A percentile compares a stretch with the other conserved stretches of the same genome.
Evolutionary conservation across 2,797 vertebrate species (phyloP).

Genomic region (Buphagus erythrorhynchus): DNA sequence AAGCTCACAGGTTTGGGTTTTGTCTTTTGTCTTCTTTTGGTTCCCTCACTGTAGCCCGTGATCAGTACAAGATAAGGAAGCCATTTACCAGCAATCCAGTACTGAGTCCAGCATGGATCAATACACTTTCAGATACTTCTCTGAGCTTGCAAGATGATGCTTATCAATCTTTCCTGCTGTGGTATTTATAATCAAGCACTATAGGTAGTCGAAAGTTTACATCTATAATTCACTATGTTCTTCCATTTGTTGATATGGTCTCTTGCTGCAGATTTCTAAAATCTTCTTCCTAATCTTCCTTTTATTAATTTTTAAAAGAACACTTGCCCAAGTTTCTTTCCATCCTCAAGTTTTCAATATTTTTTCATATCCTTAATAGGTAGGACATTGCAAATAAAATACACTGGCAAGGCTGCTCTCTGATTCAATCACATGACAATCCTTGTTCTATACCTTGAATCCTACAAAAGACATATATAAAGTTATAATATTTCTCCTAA

Average conservation of each 20-base stretch:
- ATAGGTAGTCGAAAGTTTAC: not conserved
- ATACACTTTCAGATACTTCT: not conserved
- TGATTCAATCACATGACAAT: not conserved
- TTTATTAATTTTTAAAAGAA: not conserved
- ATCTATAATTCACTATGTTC: not conserved
- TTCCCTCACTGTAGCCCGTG: not conserved
- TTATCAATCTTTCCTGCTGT: not conserved
- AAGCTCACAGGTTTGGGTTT: not conserved
- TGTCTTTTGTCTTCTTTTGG: not conserved
- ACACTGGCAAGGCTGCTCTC: not conserved
- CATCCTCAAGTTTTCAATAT: not conserved
- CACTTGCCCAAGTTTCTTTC: not conserved
- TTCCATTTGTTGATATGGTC: not conserved
- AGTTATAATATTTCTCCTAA: not conserved
- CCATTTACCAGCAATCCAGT: not conserved
- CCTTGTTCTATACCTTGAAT: not conserved
- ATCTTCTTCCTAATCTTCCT: not conserved
- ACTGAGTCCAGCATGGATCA: not conserved
- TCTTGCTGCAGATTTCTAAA: not conserved
- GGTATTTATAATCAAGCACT: not conserved
- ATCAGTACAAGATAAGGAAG: not conserved
- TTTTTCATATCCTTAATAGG: not conserved
- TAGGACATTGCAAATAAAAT: not conserved
- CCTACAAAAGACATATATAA: not conserved
- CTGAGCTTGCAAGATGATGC: not conserved